Conservation (phyloP, 2,888 invertebrate species). For the Alcis repandata region DNA sequence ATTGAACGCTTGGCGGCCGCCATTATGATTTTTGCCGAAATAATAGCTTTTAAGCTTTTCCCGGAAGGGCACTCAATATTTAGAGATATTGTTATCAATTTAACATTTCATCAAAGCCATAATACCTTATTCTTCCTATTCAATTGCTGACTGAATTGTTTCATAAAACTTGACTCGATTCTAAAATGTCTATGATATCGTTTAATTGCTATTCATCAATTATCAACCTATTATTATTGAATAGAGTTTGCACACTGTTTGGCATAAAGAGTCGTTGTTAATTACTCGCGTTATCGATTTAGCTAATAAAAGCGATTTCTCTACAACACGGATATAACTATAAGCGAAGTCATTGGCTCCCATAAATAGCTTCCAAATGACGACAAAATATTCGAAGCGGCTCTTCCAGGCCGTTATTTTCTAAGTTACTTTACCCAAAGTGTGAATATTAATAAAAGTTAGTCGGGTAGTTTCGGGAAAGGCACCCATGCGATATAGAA, state of each 20-base stretch:
- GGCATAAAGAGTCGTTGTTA: not conserved
- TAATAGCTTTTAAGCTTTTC: slow-evolving; percentile 19
- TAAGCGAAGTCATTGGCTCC: slow-evolving; percentile 15
- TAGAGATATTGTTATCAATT: slow-evolving; percentile 9
- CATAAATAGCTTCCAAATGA: slow-evolving; percentile 13
- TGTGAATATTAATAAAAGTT: slow-evolving; percentile 39
- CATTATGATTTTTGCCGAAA: slow-evolving; percentile 26
- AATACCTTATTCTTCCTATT: not conserved
- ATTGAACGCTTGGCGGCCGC: slow-evolving; percentile 21
- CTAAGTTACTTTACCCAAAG: slow-evolving; percentile 28
- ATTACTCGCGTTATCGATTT: slow-evolving; percentile 8
- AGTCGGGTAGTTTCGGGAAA: slow-evolving; percentile 24
- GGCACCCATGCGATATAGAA: slow-evolving; percentile 27
- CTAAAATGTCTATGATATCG: not conserved
- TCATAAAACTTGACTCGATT: not conserved
- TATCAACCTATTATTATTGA: too few species aligned
- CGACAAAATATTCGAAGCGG: slow-evolving; percentile 19
- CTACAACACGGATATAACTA: not conserved
- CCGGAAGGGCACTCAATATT: slow-evolving; percentile 11
- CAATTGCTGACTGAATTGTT: not conserved
- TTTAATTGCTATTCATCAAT: too few species aligned
- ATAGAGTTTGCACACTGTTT: not conserved
- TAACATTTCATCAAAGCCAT: not conserved
- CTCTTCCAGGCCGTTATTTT: slow-evolving; percentile 27
- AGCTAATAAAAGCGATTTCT: not conserved